phyloP scores from a whole-genome alignment of 2,113 vertebrate genomes.

The Steatornis caripensis region DNA sequence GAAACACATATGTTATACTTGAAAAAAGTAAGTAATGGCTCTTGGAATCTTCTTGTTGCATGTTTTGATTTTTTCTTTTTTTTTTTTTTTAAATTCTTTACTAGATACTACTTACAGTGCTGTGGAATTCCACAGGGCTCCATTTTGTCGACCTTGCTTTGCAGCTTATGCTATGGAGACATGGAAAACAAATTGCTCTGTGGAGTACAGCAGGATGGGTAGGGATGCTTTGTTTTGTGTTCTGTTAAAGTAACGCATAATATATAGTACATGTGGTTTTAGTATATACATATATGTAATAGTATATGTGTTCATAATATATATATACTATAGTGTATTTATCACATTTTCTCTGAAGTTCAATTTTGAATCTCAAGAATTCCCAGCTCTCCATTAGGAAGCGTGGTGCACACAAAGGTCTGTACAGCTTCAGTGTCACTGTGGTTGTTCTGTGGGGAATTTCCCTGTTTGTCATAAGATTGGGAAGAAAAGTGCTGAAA shows the following conservation, averaged over 20 bases:
- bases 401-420: not conserved
- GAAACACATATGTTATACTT: not conserved
- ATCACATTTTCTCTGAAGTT: not conserved
- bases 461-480: not conserved
- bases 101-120: slow-evolving; percentile 83
- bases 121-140: slow-evolving; percentile 92
- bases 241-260: not conserved
- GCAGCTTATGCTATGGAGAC: slow-evolving; percentile 91
- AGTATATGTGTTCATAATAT: not conserved
- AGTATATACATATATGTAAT: not conserved
- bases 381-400: not conserved
- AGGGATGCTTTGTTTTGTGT: not conserved
- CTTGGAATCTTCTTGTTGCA: not conserved
- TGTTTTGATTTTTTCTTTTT: not conserved
- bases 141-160: slow-evolving; percentile 86
- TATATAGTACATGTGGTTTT: not conserved
- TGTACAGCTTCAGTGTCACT: not conserved
- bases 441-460: not conserved
- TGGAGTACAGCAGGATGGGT: slow-evolving; percentile 78
- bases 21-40: not conserved
- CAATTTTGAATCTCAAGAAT: not conserved
- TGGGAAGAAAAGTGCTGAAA: not conserved
- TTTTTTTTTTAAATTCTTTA: not conserved
- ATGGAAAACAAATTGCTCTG: slow-evolving; percentile 86
- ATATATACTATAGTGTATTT: not conserved